Conservation (phyloP, 2,888 invertebrate species). For the Protophormia terraenovae region DNA sequence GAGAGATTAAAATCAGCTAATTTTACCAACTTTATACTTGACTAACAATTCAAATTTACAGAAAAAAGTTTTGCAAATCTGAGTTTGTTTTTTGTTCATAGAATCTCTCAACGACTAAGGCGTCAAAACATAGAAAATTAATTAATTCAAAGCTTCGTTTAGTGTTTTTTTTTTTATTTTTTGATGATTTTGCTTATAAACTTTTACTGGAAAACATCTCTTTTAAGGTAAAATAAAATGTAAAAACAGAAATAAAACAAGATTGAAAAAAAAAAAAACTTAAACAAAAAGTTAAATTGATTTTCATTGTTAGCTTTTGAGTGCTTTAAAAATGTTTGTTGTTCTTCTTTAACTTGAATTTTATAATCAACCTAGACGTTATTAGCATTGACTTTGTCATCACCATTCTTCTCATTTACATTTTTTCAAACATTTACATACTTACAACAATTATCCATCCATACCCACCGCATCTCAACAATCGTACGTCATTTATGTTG, state of each 20-base stretch:
- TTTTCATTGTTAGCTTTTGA: conserved; percentile 69
- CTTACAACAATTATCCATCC: background rate
- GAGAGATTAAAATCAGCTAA: conserved; percentile 25
- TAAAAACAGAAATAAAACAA: conserved; percentile 14
- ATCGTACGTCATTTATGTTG: background rate
- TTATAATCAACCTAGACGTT: conserved; percentile 15
- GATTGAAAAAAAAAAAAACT: conserved; percentile 42
- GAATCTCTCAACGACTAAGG: conserved; percentile 34
- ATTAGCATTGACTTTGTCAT: conserved; percentile 23
- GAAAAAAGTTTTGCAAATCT: conserved; percentile 18
- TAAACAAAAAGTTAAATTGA: conserved; percentile 70
- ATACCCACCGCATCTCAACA: background rate
- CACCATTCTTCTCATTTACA: conserved; percentile 12
- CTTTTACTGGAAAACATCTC: conserved; percentile 14
- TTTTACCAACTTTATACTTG: conserved; percentile 21
- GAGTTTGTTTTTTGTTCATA: background rate
- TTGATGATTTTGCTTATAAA: conserved; percentile 23
- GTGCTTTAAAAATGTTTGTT: conserved; percentile 39
- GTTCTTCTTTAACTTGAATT: conserved; percentile 20
- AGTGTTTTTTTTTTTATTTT: conserved; percentile 22
- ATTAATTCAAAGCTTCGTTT: conserved; percentile 60
- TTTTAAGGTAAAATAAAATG: conserved; percentile 43
- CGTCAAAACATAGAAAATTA: conserved; percentile 66
- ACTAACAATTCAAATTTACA: conserved; percentile 8
- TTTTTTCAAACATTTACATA: background rate